phyloP scores from a whole-genome alignment of 1,140 invertebrate species.

The Ips nitidus region DNA sequence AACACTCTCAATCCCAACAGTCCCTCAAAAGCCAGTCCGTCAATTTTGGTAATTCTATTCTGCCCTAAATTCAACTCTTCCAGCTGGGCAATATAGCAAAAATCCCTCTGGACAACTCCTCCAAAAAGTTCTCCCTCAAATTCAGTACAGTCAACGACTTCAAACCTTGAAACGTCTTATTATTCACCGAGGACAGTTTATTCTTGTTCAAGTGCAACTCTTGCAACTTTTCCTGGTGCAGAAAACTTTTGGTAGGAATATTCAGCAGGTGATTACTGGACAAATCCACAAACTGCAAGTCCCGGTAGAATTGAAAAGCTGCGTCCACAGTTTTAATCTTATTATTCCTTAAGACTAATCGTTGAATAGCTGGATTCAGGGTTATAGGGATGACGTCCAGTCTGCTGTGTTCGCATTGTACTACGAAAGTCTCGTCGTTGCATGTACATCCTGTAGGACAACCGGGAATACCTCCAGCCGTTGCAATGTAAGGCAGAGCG shows the following conservation, averaged over 20 bases:
- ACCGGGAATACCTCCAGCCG: constrained; percentile 49
- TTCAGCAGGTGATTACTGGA: constrained; percentile 80
- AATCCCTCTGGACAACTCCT: constrained; percentile 71
- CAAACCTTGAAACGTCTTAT: constrained; percentile 78
- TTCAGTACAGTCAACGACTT: constrained; percentile 76
- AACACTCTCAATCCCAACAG: constrained; percentile 73
- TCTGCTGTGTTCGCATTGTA: constrained; percentile 79
- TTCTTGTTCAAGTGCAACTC: constrained; percentile 84
- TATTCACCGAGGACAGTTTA: constrained; percentile 76
- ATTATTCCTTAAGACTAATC: constrained; percentile 80
- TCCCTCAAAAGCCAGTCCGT: constrained; percentile 76
- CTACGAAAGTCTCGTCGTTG: constrained; percentile 86
- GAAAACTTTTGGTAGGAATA: constrained; percentile 75
- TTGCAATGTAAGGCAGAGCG: constrained; percentile 47
- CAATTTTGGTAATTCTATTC: constrained; percentile 81
- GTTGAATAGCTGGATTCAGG: constrained; percentile 84
- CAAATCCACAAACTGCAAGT: constrained; percentile 79
- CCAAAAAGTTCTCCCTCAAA: constrained; percentile 78
- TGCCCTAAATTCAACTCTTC: constrained; percentile 85
- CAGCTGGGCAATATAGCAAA: constrained; percentile 74
- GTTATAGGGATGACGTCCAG: constrained; percentile 88
- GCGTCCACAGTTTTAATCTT: constrained; percentile 84
- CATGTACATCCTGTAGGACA: constrained; percentile 81
- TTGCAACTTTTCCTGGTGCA: constrained; percentile 75
- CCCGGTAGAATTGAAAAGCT: constrained; percentile 83